A percentile compares a stretch with the other conserved stretches of the same genome.
Conservation (phyloP, 2,113 vertebrate genomes). For the Carlito syrichta region DNA sequence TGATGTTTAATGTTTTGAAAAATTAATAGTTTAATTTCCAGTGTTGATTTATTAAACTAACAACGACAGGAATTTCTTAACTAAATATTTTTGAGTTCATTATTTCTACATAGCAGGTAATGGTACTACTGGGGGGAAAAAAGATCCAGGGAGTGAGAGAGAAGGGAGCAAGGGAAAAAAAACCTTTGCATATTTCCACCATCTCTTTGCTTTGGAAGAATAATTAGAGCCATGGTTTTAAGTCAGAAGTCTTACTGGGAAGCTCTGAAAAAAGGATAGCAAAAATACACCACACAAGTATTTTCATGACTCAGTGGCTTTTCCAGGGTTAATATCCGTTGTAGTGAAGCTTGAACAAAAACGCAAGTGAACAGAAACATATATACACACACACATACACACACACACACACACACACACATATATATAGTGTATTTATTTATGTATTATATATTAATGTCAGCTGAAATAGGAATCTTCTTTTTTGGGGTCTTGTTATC, state of each 20-base stretch:
- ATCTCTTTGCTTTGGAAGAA: background rate
- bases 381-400: too few relatives aligned
- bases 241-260: background rate
- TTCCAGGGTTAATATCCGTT: background rate
- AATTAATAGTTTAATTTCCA: conserved; percentile 51
- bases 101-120: background rate
- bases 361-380: background rate
- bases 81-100: conserved; percentile 8
- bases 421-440: background rate
- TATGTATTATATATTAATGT: background rate
- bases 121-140: background rate
- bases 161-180: background rate
- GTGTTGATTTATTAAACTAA: conserved; percentile 53
- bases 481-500: background rate
- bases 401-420: too few relatives aligned
- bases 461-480: conserved; percentile 12
- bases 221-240: background rate
- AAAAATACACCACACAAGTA: background rate
- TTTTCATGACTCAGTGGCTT: conserved; percentile 15
- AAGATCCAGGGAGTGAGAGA: background rate
- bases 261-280: background rate
- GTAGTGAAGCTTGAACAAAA: conserved; percentile 30
- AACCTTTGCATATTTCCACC: background rate
- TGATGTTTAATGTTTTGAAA: conserved; percentile 50
- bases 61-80: conserved; percentile 35